Conservation (phyloP, 2,797 vertebrate species). For the Chaetodon trifasciatus region DNA sequence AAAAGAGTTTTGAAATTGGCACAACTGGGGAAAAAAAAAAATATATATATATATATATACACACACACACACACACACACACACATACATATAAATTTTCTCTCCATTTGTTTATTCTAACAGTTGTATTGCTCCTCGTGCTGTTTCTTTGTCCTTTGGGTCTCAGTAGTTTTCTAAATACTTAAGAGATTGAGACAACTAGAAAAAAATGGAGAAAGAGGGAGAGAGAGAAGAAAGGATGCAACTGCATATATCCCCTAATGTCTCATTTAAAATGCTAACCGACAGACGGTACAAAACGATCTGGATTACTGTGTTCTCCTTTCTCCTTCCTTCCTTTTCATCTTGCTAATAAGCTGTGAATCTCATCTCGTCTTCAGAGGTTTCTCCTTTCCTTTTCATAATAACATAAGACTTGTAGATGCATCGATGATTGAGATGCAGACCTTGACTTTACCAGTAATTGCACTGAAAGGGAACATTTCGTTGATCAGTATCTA, state of each 20-base stretch:
- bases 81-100: slow-evolving; percentile 41
- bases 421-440: slow-evolving; percentile 63
- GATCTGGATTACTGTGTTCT: slow-evolving; percentile 74
- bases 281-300: slow-evolving; percentile 74
- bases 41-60: too few relatives aligned
- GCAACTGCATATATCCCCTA: slow-evolving; percentile 65
- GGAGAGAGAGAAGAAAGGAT: slow-evolving; percentile 30
- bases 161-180: slow-evolving; percentile 65
- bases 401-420: slow-evolving; percentile 53
- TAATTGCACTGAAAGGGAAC: slow-evolving; percentile 64
- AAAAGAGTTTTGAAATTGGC: slow-evolving; percentile 59
- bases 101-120: slow-evolving; percentile 70
- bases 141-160: slow-evolving; percentile 52
- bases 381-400: slow-evolving; percentile 59
- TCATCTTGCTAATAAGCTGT: slow-evolving; percentile 77
- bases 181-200: slow-evolving; percentile 63
- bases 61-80: too few relatives aligned
- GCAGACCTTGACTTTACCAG: slow-evolving; percentile 52
- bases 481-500: slow-evolving; percentile 68
- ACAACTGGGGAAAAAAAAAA: slow-evolving; percentile 56
- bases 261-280: slow-evolving; percentile 80
- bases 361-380: slow-evolving; percentile 67
- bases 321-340: slow-evolving; percentile 69
- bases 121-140: slow-evolving; percentile 36
- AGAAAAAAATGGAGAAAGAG: slow-evolving; percentile 33